Evolutionary conservation across 2,888 invertebrate genomes (phyloP).

Genomic region (Xanthostigma xanthostigma): DNA sequence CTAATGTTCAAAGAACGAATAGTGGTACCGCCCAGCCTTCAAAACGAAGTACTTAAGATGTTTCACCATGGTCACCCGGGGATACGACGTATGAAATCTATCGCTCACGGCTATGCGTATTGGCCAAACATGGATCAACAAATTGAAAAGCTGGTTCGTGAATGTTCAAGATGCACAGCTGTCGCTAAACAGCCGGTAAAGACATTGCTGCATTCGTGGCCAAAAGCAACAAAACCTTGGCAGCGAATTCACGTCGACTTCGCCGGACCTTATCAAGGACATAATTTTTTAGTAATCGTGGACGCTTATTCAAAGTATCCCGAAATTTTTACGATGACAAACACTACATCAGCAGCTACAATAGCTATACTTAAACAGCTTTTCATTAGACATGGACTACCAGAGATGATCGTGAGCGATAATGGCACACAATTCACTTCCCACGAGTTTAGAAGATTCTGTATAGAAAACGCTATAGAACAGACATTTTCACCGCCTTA

Average conservation of each 20-base stretch:
- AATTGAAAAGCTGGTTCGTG: conserved; percentile 13
- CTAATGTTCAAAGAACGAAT: conserved; percentile 11
- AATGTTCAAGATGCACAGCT: conserved; percentile 13
- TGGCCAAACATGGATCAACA: conserved; percentile 16
- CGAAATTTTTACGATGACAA: conserved; percentile 16
- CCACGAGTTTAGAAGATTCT: conserved; percentile 12
- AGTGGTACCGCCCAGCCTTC: conserved; percentile 10
- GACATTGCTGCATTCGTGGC: conserved; percentile 12
- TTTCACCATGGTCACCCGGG: conserved; percentile 17
- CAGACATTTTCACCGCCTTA: conserved; percentile 11
- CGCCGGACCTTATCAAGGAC: conserved; percentile 21
- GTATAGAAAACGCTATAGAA: conserved; percentile 9
- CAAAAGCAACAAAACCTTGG: conserved; percentile 17
- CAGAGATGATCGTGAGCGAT: conserved; percentile 11
- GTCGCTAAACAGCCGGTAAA: conserved; percentile 15
- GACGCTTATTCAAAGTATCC: conserved; percentile 26
- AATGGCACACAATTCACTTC: conserved; percentile 14
- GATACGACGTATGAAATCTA: conserved; percentile 17
- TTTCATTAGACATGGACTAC: conserved; percentile 12
- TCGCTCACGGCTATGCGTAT: conserved; percentile 16
- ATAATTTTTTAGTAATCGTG: conserved; percentile 21
- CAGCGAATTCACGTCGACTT: conserved; percentile 25
- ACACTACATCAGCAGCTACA: conserved; percentile 7
- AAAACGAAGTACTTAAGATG: conserved; percentile 11
- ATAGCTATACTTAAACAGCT: conserved; percentile 7